These are phyloP conservation scores for Drosophila pruinosa DNA, from an alignment of 1,140 invertebrate genomes.

Conservation along the genomic window DNA sequence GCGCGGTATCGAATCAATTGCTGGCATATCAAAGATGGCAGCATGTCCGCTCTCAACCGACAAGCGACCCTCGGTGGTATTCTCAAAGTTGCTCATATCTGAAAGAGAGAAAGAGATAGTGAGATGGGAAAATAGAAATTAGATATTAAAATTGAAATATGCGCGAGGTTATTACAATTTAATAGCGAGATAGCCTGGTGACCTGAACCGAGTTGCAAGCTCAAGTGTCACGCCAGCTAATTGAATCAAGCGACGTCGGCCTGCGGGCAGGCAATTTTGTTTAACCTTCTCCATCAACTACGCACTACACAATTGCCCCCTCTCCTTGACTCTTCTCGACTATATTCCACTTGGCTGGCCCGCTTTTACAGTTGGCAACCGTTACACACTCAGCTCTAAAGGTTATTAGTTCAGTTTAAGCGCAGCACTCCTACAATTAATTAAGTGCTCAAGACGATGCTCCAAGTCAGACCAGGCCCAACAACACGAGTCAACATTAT, in stretches of 20 bases:
- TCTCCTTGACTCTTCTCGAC: neutral
- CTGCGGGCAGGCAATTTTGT: constrained; percentile 37
- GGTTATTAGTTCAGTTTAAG: constrained; percentile 80
- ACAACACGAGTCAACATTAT: constrained; percentile 19
- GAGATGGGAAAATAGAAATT: neutral
- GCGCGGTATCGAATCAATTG: constrained; percentile 91
- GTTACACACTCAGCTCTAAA: constrained; percentile 47
- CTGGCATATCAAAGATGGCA: constrained; percentile 91
- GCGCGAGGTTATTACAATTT: constrained; percentile 16
- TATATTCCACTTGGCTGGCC: constrained; percentile 12
- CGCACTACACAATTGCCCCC: neutral
- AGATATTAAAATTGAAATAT: constrained; percentile 21
- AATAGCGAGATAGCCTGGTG: constrained; percentile 12
- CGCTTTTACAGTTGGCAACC: neutral
- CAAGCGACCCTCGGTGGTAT: constrained; percentile 87
- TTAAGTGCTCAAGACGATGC: constrained; percentile 75
- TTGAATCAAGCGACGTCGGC: constrained; percentile 31
- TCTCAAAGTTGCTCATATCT: constrained; percentile 94
- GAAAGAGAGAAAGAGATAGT: neutral
- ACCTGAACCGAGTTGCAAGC: neutral
- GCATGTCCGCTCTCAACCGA: constrained; percentile 90
- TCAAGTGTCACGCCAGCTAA: constrained; percentile 39
- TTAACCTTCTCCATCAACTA: constrained; percentile 21
- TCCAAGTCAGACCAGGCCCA: constrained; percentile 50
- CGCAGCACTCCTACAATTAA: constrained; percentile 70